Conservation (phyloP, 2,888 invertebrate species). For the Norana najaformis region DNA sequence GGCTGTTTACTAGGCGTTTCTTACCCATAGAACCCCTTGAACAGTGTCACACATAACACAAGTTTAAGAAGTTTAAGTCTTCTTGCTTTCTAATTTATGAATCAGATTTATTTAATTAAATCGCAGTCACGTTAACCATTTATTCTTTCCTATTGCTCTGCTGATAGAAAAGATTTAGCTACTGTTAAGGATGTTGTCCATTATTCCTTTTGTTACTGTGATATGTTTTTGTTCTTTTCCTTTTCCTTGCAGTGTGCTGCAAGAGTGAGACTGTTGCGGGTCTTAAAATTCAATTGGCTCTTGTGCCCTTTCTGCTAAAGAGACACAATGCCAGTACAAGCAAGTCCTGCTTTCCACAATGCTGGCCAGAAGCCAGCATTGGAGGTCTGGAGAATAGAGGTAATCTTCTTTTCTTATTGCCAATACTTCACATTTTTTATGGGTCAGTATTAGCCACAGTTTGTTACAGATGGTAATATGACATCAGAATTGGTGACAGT, state of each 20-base stretch:
- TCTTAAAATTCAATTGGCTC: background rate
- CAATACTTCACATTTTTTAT: background rate
- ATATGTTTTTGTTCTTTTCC: no score
- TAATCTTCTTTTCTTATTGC: slow-evolving; percentile 56
- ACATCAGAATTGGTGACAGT: background rate
- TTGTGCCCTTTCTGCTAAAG: background rate
- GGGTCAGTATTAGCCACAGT: background rate
- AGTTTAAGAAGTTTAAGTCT: background rate
- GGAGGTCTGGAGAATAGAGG: slow-evolving; percentile 82
- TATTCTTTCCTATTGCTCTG: background rate
- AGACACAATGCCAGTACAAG: slow-evolving; percentile 21
- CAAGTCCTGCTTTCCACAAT: slow-evolving; percentile 71
- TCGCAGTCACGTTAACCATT: background rate
- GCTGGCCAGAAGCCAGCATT: slow-evolving; percentile 74
- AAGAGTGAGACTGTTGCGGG: background rate
- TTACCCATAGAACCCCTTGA: background rate
- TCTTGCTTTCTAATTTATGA: background rate
- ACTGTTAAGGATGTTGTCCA: no score
- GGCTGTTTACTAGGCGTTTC: no score
- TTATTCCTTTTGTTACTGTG: background rate
- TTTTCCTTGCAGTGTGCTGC: background rate
- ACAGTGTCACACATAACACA: background rate
- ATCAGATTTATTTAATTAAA: background rate
- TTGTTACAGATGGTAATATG: background rate
- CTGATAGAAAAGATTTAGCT: background rate